Conservation (phyloP, 2,888 invertebrate species). For the Microdon myrmicae region DNA sequence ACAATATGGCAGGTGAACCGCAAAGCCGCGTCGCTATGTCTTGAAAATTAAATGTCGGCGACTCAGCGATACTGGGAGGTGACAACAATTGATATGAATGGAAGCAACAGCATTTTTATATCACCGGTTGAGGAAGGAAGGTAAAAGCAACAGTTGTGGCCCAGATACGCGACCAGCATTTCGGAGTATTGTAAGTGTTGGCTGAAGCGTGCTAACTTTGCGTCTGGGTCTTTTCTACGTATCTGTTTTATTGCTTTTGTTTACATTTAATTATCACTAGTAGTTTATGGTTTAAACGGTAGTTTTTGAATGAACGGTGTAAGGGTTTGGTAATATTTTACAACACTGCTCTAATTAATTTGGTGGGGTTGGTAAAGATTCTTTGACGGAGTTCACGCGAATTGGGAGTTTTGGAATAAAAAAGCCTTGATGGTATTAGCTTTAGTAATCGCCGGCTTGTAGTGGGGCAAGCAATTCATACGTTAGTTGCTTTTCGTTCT, state of each 20-base stretch:
- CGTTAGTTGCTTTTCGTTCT: too few species aligned
- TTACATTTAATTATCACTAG: slow-evolving; percentile 20
- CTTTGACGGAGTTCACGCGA: too few species aligned
- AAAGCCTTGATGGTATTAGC: too few species aligned
- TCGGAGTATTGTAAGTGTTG: slow-evolving; percentile 15
- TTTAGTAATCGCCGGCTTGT: too few species aligned
- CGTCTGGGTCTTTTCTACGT: slow-evolving; percentile 24
- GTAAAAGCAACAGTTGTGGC: slow-evolving; percentile 43
- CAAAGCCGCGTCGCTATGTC: not conserved
- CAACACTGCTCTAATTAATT: slow-evolving; percentile 5
- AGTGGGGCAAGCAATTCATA: too few species aligned
- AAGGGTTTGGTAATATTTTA: slow-evolving; percentile 28
- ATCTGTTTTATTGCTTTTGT: slow-evolving; percentile 45
- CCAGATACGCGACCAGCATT: slow-evolving; percentile 35
- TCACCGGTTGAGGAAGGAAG: slow-evolving; percentile 2
- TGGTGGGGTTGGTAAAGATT: slow-evolving; percentile 5
- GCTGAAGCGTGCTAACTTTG: slow-evolving; percentile 33
- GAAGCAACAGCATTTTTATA: slow-evolving; percentile 6
- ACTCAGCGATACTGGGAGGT: not conserved
- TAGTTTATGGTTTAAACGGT: not conserved
- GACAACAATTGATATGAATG: not conserved
- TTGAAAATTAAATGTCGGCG: slow-evolving; percentile 10
- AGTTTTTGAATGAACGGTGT: slow-evolving; percentile 15
- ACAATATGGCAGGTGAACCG: slow-evolving; percentile 12
- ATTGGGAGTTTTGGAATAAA: too few species aligned